Percentiles rank a stretch among this genome's conserved stretches.
Conservation (phyloP, 2,888 invertebrate species). For the Thymelicus sylvestris region DNA sequence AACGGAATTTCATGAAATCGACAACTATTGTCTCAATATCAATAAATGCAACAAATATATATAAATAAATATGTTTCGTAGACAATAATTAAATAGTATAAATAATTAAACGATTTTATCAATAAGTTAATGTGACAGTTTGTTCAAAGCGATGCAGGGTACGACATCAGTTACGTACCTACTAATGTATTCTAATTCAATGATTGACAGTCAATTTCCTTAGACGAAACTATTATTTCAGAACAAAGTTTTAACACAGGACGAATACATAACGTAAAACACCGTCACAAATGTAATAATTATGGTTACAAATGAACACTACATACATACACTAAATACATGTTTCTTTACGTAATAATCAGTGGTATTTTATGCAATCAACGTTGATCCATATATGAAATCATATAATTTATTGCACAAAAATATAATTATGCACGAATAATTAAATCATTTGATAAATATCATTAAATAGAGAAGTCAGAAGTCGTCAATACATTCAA, state of each 20-base stretch:
- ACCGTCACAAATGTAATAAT: slow-evolving; percentile 3
- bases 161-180: not conserved
- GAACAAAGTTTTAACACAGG: slow-evolving; percentile 13
- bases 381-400: not conserved
- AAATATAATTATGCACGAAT: slow-evolving; percentile 6
- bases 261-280: not conserved
- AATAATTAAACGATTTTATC: too few relatives aligned
- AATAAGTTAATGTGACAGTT: slow-evolving; percentile 4
- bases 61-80: slow-evolving; percentile 47
- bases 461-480: not conserved
- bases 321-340: not conserved
- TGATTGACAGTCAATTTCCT: slow-evolving; percentile 5
- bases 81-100: slow-evolving; percentile 6
- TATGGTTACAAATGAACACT: not conserved
- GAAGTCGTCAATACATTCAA: slow-evolving; percentile 43
- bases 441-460: not conserved
- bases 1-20: slow-evolving; percentile 34
- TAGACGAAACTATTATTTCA: slow-evolving; percentile 12
- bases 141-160: not conserved
- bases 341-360: not conserved
- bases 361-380: not conserved
- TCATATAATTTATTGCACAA: slow-evolving; percentile 25
- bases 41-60: slow-evolving; percentile 82
- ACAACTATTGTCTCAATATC: slow-evolving; percentile 48
- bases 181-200: slow-evolving; percentile 10